phyloP scores from a whole-genome alignment of 2,888 invertebrate genomes.

The Bellardia pandia region DNA sequence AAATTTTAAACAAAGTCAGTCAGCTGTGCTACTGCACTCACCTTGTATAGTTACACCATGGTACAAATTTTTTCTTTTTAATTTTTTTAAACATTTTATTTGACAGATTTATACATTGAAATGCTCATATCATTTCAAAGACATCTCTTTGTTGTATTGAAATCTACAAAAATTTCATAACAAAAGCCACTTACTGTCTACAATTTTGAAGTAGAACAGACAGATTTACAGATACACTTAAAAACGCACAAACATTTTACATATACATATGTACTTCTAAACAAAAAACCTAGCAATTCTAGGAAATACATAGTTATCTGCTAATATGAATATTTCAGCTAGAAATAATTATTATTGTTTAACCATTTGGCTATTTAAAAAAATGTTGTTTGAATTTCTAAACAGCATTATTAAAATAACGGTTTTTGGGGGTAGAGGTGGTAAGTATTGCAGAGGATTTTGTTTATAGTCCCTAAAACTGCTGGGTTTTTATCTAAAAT shows the following conservation, averaged over 20 bases:
- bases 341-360: not conserved
- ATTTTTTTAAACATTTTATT: not conserved
- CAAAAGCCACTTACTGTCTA: slow-evolving; percentile 67
- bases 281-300: too few relatives aligned
- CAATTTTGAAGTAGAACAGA: slow-evolving; percentile 44
- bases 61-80: too few relatives aligned
- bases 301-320: too few relatives aligned
- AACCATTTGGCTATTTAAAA: not conserved
- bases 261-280: too few relatives aligned
- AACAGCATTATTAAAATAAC: too few relatives aligned
- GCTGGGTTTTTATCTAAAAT: not conserved
- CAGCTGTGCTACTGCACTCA: too few relatives aligned
- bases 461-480: too few relatives aligned
- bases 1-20: too few relatives aligned
- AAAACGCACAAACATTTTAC: not conserved
- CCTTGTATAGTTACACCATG: too few relatives aligned
- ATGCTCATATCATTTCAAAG: not conserved
- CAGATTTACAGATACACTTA: slow-evolving; percentile 1
- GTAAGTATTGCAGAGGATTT: too few relatives aligned
- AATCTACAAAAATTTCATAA: slow-evolving; percentile 38
- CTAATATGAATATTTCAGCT: not conserved
- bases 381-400: too few relatives aligned
- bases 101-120: slow-evolving; percentile 39
- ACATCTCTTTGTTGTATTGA: slow-evolving; percentile 8
- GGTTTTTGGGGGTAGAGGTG: too few relatives aligned